Base-by-base conservation (phyloP, 2,797 vertebrate species). In the Monodelphis domestica region DNA sequence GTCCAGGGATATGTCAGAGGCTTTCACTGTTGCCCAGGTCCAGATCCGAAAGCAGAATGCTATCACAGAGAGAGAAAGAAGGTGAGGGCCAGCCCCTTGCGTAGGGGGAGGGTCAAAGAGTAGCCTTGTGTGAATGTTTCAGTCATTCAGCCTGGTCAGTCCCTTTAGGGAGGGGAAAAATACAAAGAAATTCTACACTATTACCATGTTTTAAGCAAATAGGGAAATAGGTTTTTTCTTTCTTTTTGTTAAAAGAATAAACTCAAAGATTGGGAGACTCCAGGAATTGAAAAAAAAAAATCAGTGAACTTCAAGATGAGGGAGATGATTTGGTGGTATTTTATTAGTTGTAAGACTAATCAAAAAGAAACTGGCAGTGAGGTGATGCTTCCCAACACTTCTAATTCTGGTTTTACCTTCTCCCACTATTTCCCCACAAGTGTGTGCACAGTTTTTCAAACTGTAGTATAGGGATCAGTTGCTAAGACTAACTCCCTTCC, bases 31-130 rank as follows among this genome's bases (percentile, higher is more conserved):
- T 45, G 38, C 70, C 38, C 70, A 84, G 70, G 70, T 84, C 11
- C 70, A 84, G 38, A 84, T 84, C 55, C 96, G 94, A 89, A 97
- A 91, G 15, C 92, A 93, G 45, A 97, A 95, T 5, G 97, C 97
- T 54, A 51, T 97, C 38, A 96, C 95, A n/a, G 97, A 98, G 95
- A 92, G 98, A 91, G 95, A 97, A 59, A 97, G 97, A 91, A 97
- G 98, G 97, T 98, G 91, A 88, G 92, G 1, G 2, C 24, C 9
- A 2, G 10, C 15, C 33, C 17, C 14, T 50, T 12, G 28, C 21
- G 26, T 2, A 12, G 0, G 0, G 2, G 70, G 26, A 12, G 90
- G 50, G 12, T 9, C 53, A 54, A 17, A 53, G 53, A 52, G 50
- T 1, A 45, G 53, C 5, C 33, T 24, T 51, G 53, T 17, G 10